phyloP scores from a whole-genome alignment of 1,140 invertebrate species.

The Harpegnathos saltator region DNA sequence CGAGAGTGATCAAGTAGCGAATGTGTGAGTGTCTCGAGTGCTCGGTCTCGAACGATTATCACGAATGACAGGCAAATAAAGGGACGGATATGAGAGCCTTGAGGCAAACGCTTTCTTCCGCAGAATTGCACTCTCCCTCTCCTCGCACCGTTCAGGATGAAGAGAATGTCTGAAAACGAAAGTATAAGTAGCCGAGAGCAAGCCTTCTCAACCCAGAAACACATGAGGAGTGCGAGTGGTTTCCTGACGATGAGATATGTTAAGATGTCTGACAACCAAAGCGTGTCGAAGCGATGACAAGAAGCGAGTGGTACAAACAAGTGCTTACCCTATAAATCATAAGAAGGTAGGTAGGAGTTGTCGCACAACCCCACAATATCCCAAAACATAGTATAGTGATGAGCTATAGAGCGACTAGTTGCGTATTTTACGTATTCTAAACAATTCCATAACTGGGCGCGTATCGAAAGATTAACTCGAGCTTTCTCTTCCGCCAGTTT shows the following conservation, averaged over 20 bases:
- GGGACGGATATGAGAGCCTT: not conserved
- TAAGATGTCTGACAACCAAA: constrained; percentile 38
- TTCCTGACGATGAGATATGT: constrained; percentile 33
- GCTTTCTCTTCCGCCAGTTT: not conserved
- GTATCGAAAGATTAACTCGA: constrained; percentile 42
- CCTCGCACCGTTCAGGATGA: not conserved
- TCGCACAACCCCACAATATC: constrained; percentile 82
- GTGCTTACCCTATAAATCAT: constrained; percentile 85
- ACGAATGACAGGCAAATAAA: constrained; percentile 38
- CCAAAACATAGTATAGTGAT: constrained; percentile 61
- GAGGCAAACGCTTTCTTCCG: not conserved
- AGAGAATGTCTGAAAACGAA: not conserved
- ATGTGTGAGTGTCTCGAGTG: constrained; percentile 45
- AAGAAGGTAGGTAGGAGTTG: constrained; percentile 80
- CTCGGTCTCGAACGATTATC: constrained; percentile 54
- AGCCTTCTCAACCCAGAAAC: not conserved
- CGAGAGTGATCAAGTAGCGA: not conserved
- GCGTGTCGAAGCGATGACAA: constrained; percentile 62
- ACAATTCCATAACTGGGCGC: not conserved
- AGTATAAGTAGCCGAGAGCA: not conserved
- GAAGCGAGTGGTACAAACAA: constrained; percentile 77
- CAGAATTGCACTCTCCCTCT: not conserved
- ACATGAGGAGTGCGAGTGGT: constrained; percentile 8
- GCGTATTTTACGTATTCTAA: not conserved
- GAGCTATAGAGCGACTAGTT: constrained; percentile 28